Percentiles rank a stretch among this genome's conserved stretches.
Evolutionary conservation across 2,797 vertebrate genomes (phyloP).

Genomic region (Varecia variegata): DNA sequence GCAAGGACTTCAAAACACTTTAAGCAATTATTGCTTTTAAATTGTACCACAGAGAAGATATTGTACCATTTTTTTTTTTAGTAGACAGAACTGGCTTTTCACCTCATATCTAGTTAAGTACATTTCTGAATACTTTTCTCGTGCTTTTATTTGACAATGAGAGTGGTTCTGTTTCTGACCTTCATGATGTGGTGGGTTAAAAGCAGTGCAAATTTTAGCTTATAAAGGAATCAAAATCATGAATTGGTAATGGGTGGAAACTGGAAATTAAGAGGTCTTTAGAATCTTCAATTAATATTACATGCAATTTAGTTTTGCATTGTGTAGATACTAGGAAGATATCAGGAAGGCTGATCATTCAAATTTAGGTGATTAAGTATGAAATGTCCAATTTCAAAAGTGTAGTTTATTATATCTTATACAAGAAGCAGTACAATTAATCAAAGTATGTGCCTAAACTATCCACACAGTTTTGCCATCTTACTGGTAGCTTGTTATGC

Average conservation of each 20-base stretch:
- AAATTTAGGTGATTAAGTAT: no score
- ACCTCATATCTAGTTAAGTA: background rate
- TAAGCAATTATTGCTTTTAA: background rate
- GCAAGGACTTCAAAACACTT: background rate
- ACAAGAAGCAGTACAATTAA: no score
- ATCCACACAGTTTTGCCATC: no score
- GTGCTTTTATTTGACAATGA: background rate
- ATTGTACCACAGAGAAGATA: background rate
- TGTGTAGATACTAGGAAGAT: background rate
- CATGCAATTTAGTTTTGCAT: background rate
- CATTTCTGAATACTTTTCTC: conserved; percentile 31
- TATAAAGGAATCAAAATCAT: background rate
- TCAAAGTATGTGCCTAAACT: no score
- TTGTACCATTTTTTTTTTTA: background rate
- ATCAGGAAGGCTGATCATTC: background rate
- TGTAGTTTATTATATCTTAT: no score
- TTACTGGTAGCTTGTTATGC: no score
- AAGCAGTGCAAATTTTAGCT: background rate
- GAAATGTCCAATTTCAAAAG: no score
- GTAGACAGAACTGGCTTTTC: background rate
- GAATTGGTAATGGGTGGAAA: background rate
- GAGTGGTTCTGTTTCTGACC: background rate
- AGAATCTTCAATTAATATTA: background rate
- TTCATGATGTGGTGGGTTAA: background rate
- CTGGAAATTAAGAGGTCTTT: conserved; percentile 1